phyloP scores from a whole-genome alignment of 64 coral and sea anemone species.

The Stichodactyla helianthus region DNA sequence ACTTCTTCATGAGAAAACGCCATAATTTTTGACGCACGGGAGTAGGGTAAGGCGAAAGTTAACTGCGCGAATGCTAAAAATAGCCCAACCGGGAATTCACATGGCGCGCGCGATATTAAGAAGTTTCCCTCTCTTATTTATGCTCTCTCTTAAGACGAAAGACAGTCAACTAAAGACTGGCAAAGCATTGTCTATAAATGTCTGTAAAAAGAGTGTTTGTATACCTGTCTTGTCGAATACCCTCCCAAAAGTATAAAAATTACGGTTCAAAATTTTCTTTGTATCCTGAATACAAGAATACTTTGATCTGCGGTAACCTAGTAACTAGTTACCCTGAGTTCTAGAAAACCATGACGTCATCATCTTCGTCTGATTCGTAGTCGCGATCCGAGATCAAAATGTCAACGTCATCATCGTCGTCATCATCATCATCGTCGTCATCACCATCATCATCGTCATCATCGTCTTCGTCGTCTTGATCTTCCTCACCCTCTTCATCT shows the following conservation, averaged over 20 bases:
- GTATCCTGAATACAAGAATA: neutral
- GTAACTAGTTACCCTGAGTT: neutral
- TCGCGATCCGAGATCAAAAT: conserved; percentile 47
- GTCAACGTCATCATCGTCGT: conserved; percentile 64
- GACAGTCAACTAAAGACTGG: no score
- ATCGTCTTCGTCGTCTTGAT: conserved; percentile 76
- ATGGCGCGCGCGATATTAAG: no score
- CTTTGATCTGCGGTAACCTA: neutral
- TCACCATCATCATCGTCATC: conserved; percentile 80
- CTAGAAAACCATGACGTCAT: conserved; percentile 51
- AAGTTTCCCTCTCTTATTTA: no score
- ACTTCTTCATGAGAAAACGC: no score
- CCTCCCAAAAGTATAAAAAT: neutral
- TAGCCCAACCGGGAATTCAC: no score
- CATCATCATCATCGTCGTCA: conserved; percentile 67
- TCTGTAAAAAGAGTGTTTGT: no score
- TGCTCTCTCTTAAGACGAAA: no score
- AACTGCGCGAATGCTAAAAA: no score
- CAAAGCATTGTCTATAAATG: no score
- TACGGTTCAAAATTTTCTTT: neutral
- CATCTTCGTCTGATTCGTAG: conserved; percentile 75
- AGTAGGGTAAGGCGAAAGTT: no score
- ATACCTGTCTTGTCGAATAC: neutral
- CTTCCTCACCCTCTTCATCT: conserved; percentile 56
- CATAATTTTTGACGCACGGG: no score